Conservation (phyloP, 2,888 invertebrate species). For the Cartodere bifasciata region DNA sequence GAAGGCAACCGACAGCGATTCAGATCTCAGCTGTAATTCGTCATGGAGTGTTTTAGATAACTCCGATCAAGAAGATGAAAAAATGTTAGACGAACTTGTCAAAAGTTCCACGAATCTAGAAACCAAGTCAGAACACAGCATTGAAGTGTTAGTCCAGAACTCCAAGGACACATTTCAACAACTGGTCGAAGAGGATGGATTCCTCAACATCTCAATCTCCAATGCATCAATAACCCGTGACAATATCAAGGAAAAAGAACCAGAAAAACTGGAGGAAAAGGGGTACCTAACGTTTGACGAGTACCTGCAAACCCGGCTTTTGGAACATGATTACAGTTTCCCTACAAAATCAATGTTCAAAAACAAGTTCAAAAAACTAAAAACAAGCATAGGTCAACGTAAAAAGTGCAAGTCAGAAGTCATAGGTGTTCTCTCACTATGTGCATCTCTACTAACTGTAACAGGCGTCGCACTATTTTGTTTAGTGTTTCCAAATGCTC, state of each 20-base stretch:
- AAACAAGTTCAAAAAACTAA: constrained; percentile 6
- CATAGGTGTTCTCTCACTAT: constrained; percentile 20
- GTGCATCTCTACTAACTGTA: constrained; percentile 23
- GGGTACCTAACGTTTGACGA: constrained; percentile 21
- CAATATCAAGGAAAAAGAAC: constrained; percentile 5
- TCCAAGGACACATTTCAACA: constrained; percentile 4
- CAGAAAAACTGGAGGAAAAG: constrained; percentile 9
- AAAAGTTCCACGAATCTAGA: background rate
- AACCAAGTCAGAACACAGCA: constrained; percentile 1
- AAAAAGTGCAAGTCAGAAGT: constrained; percentile 18
- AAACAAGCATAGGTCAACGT: constrained; percentile 6
- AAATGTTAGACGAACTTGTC: constrained; percentile 2
- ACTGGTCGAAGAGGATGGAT: constrained; percentile 4
- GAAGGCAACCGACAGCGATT: constrained; percentile 18
- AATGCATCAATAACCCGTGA: constrained; percentile 1
- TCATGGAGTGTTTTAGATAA: constrained; percentile 28
- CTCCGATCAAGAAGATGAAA: constrained; percentile 7
- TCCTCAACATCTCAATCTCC: constrained; percentile 3
- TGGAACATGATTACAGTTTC: constrained; percentile 16
- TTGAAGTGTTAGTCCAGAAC: constrained; percentile 7
- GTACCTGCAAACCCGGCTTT: constrained; percentile 16
- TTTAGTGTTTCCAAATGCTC: constrained; percentile 18
- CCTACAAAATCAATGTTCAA: constrained; percentile 6
- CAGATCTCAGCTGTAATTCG: constrained; percentile 23
- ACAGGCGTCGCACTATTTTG: constrained; percentile 24